These are phyloP conservation scores for Emydura subglobosa DNA, from an alignment of 2,113 vertebrate species.

Conservation along the genomic window DNA sequence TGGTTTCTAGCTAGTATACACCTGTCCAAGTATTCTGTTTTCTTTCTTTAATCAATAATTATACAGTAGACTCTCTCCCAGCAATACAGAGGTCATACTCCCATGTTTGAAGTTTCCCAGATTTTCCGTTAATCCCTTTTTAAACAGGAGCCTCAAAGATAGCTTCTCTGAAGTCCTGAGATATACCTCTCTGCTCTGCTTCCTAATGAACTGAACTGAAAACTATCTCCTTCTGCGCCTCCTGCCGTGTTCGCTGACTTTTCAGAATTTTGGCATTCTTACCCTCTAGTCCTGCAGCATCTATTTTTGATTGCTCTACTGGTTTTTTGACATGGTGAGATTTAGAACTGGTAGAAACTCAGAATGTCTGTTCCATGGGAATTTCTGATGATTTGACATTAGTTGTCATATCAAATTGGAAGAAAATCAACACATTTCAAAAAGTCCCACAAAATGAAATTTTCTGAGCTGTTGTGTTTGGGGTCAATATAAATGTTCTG, in stretches of 20 bases:
- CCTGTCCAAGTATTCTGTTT: not conserved
- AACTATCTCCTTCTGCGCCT: not conserved
- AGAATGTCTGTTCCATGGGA: too few species aligned
- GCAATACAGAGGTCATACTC: not conserved
- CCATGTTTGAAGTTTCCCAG: not conserved
- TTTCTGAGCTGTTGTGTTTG: not conserved
- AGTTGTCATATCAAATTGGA: not conserved
- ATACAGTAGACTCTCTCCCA: not conserved
- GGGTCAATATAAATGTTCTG: not conserved
- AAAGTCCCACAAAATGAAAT: not conserved
- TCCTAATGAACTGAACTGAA: not conserved
- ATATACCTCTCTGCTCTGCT: not conserved
- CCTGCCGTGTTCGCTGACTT: too few species aligned
- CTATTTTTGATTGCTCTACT: not conserved
- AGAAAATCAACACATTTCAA: not conserved
- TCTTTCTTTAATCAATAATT: not conserved
- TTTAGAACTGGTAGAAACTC: too few species aligned
- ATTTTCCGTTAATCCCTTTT: not conserved
- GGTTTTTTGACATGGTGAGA: too few species aligned
- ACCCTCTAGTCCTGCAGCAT: not conserved
- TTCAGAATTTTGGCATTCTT: not conserved
- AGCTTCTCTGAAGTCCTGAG: not conserved
- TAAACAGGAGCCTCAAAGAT: not conserved
- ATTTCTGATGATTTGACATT: not conserved
- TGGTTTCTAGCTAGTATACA: not conserved